Percentiles rank a stretch among this genome's conserved stretches.
Evolutionary conservation across 2,797 vertebrate genomes (phyloP).

Genomic region (Centroberyx gerrardi): DNA sequence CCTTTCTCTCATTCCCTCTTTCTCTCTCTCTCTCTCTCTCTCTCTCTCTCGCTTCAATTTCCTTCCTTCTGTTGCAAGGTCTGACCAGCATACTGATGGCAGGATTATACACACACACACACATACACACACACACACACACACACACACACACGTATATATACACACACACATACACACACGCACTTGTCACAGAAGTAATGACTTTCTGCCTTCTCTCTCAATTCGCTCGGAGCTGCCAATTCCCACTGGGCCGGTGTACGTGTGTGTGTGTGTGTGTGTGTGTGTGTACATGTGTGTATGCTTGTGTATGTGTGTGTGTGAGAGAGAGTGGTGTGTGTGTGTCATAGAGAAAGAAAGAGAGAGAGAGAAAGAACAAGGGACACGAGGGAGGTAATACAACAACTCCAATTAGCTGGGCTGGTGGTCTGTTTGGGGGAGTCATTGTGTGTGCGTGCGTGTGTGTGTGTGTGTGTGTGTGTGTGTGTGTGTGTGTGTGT

Average conservation of each 20-base stretch:
- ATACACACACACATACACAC: slow-evolving; percentile 22
- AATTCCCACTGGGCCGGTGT: slow-evolving; percentile 63
- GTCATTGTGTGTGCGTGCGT: slow-evolving; percentile 23
- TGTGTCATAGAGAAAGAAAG: not conserved
- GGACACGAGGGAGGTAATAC: slow-evolving; percentile 66
- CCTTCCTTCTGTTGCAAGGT: slow-evolving; percentile 64
- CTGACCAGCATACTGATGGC: slow-evolving; percentile 74
- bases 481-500: slow-evolving; percentile 19
- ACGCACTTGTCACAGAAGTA: slow-evolving; percentile 56
- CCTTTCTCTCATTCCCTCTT: slow-evolving; percentile 15
- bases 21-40: slow-evolving; percentile 13
- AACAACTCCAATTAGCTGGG: slow-evolving; percentile 73
- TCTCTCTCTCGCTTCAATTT: slow-evolving; percentile 64
- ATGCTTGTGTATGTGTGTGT: slow-evolving; percentile 19
- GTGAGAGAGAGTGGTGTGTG: not conserved
- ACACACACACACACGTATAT: slow-evolving; percentile 45
- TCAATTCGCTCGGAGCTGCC: slow-evolving; percentile 66
- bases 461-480: slow-evolving; percentile 33
- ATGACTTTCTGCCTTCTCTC: slow-evolving; percentile 77
- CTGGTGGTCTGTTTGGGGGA: slow-evolving; percentile 58
- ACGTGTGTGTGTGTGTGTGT: slow-evolving; percentile 21
- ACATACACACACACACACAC: slow-evolving; percentile 45
- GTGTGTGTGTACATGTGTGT: slow-evolving; percentile 21
- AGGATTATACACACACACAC: slow-evolving; percentile 63
- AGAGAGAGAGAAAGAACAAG: slow-evolving; percentile 13